A percentile compares a stretch with the other conserved stretches of the same genome.
phyloP scores from a whole-genome alignment of 2,113 vertebrate species.

The Albula glossodonta region DNA sequence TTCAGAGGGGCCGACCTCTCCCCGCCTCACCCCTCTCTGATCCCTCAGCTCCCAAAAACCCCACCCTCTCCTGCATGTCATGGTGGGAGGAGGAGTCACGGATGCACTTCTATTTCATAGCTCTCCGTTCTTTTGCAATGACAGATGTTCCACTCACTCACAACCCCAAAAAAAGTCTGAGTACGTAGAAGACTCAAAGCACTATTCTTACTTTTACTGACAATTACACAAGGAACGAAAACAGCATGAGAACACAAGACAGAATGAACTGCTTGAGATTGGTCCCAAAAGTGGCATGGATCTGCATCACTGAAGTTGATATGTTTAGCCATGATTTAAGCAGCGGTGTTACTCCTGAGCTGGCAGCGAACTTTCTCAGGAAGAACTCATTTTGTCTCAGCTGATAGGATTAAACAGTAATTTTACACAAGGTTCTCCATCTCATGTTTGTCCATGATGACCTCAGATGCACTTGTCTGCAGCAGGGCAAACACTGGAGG shows the following conservation, averaged over 20 bases:
- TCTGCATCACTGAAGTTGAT: not conserved
- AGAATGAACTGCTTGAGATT: not conserved
- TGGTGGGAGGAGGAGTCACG: constrained; percentile 8
- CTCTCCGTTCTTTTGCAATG: not conserved
- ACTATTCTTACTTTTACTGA: not conserved
- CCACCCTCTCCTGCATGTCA: not conserved
- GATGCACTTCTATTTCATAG: not conserved
- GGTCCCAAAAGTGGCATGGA: not conserved
- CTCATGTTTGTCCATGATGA: constrained; percentile 8
- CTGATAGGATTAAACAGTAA: not conserved
- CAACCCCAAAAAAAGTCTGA: not conserved
- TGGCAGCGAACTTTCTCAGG: not conserved
- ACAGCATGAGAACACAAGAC: not conserved
- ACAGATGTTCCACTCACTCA: constrained; percentile 13
- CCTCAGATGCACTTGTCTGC: constrained; percentile 6
- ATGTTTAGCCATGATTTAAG: not conserved
- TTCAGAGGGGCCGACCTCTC: not conserved
- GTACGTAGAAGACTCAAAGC: not conserved
- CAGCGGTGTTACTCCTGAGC: not conserved
- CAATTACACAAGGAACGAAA: not conserved
- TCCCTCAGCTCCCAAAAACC: not conserved
- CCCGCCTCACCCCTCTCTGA: not conserved
- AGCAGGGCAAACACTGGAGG: constrained; percentile 23
- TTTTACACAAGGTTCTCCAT: not conserved
- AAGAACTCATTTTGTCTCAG: not conserved